These are phyloP conservation scores for Idaea aversata DNA, from an alignment of 2,888 invertebrate species.

Conservation along the genomic window DNA sequence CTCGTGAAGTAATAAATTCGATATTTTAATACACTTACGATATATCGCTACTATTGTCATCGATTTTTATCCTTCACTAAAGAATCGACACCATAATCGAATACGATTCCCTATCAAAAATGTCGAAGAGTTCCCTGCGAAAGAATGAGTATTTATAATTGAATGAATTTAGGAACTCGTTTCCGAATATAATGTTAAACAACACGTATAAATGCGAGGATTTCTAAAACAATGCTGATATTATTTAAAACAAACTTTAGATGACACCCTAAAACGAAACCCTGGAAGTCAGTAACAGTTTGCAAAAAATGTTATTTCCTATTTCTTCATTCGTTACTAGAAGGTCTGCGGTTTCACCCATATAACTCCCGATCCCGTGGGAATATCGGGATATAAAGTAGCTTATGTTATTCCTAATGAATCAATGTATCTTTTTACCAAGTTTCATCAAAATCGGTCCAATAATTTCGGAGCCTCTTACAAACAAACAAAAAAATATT, in stretches of 20 bases:
- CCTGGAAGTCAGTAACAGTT: too few species aligned
- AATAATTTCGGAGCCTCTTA: too few species aligned
- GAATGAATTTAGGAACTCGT: constrained; percentile 51
- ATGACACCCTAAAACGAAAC: neutral
- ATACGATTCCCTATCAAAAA: constrained; percentile 9
- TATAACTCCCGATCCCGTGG: too few species aligned
- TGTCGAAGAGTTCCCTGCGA: constrained; percentile 26
- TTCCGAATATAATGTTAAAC: constrained; percentile 46
- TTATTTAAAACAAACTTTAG: neutral
- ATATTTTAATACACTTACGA: constrained; percentile 40
- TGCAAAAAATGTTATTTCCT: too few species aligned
- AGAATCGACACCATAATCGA: constrained; percentile 27
- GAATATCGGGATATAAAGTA: too few species aligned
- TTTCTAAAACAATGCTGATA: constrained; percentile 45
- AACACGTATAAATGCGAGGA: constrained; percentile 59
- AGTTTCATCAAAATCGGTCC: too few species aligned
- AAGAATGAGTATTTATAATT: constrained; percentile 26
- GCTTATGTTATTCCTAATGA: too few species aligned
- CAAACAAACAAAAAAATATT: too few species aligned
- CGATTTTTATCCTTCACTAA: constrained; percentile 51
- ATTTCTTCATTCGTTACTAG: too few species aligned
- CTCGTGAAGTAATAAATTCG: constrained; percentile 41
- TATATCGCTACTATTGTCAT: constrained; percentile 64
- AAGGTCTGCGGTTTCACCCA: too few species aligned
- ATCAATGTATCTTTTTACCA: too few species aligned